Evolutionary conservation across 2,888 invertebrate genomes (phyloP).

Genomic region (Drosophila nr. fundita): DNA sequence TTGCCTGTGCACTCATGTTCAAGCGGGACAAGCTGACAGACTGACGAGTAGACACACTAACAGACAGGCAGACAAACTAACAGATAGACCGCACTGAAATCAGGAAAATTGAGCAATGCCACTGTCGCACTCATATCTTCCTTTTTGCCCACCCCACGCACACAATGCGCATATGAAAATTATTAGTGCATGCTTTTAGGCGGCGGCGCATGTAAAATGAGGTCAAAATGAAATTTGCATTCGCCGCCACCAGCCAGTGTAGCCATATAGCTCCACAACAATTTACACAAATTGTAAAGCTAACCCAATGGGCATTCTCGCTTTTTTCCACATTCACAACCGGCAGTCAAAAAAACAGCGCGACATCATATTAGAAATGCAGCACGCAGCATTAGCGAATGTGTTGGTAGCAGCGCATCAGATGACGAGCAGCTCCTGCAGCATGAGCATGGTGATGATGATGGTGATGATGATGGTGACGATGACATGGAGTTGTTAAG

Average conservation of each 20-base stretch:
- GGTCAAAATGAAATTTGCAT: slow-evolving; percentile 69
- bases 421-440: slow-evolving; percentile 44
- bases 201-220: slow-evolving; percentile 56
- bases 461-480: slow-evolving; percentile 36
- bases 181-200: slow-evolving; percentile 72
- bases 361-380: slow-evolving; percentile 71
- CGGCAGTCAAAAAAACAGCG: slow-evolving; percentile 55
- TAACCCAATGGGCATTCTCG: slow-evolving; percentile 34
- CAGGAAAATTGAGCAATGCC: slow-evolving; percentile 78
- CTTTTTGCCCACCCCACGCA: slow-evolving; percentile 8
- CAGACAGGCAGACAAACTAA: slow-evolving; percentile 26
- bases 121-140: slow-evolving; percentile 38
- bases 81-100: slow-evolving; percentile 67
- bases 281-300: slow-evolving; percentile 62
- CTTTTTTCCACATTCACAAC: slow-evolving; percentile 1
- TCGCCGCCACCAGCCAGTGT: slow-evolving; percentile 41
- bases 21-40: slow-evolving; percentile 62
- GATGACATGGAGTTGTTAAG: slow-evolving; percentile 72
- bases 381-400: slow-evolving; percentile 82
- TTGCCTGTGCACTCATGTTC: slow-evolving; percentile 60
- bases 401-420: slow-evolving; percentile 67
- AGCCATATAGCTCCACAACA: slow-evolving; percentile 18
- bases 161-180: slow-evolving; percentile 71
- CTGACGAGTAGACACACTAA: slow-evolving; percentile 38
- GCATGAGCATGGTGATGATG: slow-evolving; percentile 28